Base-by-base conservation (phyloP, 30 jellyfish, hydroid and myxozoan species). In the Pseudorhiza aurosa region DNA sequence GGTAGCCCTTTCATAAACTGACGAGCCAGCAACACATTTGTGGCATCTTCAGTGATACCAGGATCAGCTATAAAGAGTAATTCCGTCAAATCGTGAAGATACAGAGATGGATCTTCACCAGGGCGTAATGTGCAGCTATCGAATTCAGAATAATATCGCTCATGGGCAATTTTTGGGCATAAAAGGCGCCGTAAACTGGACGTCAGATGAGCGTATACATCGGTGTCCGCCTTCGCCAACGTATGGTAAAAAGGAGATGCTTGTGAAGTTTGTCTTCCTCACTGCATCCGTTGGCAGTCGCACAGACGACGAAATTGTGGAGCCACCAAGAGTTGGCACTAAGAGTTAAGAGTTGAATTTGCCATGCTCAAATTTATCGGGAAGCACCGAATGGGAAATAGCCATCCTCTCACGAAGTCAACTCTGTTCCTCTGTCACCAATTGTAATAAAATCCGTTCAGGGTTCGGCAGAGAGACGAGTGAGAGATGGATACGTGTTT, bases 1-100 rank as follows among this genome's bases (percentile, higher is more conserved):
- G 82, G 65, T 40, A 68, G 27, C 40, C 82, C 82, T n/a, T n/a
- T n/a, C n/a, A n/a, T n/a, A n/a, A n/a, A n/a, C n/a, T n/a, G n/a
- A n/a, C n/a, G n/a, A n/a, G 71, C n/a, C 44, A 37, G 27, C 82
- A 68, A 68, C 29, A 31, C 82, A 17, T 43, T 24, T n/a, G 15
- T 17, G 40, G 82, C 82, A 46, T 30, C 31, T 27, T 65, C 79
- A 2, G 4, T 36, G 10, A 65, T 9, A 4, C 11, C 31, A 65
- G 58, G 79, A 65, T 65, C 79, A 5, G 79, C 79, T 32, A 27
- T 65, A 30, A n/a, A n/a, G n/a, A n/a, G n/a, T n/a, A n/a, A n/a
- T n/a, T n/a, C n/a, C n/a, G n/a, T n/a, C n/a, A n/a, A 40, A 18
- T 35, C 63, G 17, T 28, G 37, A 5, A 65, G 30, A 19, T 2